phyloP scores from a whole-genome alignment of 2,888 invertebrate species.

The Hoplodrina blanda region DNA sequence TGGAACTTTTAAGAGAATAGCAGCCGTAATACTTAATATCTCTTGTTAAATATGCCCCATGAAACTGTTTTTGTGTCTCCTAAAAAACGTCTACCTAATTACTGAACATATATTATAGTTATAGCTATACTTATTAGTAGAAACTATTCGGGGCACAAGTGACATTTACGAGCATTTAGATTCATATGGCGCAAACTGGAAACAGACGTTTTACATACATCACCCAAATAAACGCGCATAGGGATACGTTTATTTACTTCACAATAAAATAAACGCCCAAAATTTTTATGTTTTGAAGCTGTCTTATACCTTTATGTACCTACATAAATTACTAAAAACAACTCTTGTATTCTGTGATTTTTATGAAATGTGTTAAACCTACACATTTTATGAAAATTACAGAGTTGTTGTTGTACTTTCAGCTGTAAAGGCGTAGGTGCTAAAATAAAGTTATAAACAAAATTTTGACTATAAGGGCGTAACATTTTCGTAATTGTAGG shows the following conservation, averaged over 20 bases:
- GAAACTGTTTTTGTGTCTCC: neutral
- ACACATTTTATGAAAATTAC: neutral
- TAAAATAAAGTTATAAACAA: neutral
- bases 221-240: slow-evolving; percentile 21
- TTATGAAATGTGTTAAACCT: neutral
- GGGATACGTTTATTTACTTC: slow-evolving; percentile 7
- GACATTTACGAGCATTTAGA: slow-evolving; percentile 60
- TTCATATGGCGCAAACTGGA: slow-evolving; percentile 46
- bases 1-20: neutral
- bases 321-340: neutral
- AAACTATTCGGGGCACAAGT: slow-evolving; percentile 32
- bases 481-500: neutral
- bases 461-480: neutral
- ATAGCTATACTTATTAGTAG: slow-evolving; percentile 15
- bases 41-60: neutral
- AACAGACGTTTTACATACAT: slow-evolving; percentile 44
- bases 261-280: slow-evolving; percentile 18
- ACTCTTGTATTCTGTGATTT: too few species aligned
- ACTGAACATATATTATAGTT: slow-evolving; percentile 16
- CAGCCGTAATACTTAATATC: neutral
- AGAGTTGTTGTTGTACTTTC: neutral
- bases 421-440: neutral
- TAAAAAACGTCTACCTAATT: slow-evolving; percentile 11
- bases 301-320: too few species aligned
- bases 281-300: slow-evolving; percentile 7